Evolutionary conservation across 2,113 vertebrate species (phyloP).

Genomic region (Sigmodon hispidus): DNA sequence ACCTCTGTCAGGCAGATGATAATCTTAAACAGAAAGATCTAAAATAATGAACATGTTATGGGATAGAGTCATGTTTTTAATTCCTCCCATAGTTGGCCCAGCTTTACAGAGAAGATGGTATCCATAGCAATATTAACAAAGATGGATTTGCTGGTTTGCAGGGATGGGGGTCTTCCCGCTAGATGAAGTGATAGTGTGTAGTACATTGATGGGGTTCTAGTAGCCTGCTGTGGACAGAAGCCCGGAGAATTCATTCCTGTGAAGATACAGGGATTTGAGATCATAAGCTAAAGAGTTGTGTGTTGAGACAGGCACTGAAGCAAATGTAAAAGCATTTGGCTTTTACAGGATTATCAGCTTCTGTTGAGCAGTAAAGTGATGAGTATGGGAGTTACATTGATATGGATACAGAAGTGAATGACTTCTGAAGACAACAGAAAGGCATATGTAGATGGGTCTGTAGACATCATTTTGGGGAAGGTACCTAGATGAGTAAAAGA

Average conservation of each 20-base stretch:
- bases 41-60: neutral
- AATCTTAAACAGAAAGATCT: neutral
- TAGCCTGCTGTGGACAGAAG: neutral
- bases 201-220: neutral
- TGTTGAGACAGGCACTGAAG: neutral
- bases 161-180: neutral
- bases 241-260: neutral
- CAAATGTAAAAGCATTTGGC: neutral
- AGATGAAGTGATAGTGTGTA: neutral
- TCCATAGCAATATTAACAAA: neutral
- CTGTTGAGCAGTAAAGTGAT: neutral
- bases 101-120: neutral
- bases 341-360: neutral
- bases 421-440: neutral
- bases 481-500: rapidly evolving
- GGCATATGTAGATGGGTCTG: rapidly evolving
- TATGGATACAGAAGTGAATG: neutral
- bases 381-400: neutral
- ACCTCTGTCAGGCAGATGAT: neutral
- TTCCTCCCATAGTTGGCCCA: neutral
- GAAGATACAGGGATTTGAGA: neutral
- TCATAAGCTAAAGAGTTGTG: neutral
- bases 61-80: neutral
- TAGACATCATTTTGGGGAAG: neutral
- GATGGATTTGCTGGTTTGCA: neutral